These are phyloP conservation scores for Aphyosemion australe DNA, from an alignment of 2,113 vertebrate species.

Conservation along the genomic window DNA sequence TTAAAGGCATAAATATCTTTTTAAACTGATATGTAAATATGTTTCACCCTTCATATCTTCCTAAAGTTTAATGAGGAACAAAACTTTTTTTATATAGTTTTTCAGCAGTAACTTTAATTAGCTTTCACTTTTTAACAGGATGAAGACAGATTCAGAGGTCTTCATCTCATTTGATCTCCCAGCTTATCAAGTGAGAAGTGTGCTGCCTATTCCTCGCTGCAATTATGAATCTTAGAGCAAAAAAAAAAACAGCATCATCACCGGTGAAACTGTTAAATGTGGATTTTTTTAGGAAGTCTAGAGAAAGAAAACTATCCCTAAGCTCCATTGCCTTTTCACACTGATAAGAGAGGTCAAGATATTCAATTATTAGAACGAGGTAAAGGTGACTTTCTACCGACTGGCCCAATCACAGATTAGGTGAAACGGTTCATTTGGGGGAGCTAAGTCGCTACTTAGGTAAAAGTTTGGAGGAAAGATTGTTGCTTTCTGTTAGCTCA, in stretches of 20 bases:
- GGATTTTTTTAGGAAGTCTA: conserved; percentile 20
- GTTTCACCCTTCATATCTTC: not conserved
- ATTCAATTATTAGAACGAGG: conserved; percentile 66
- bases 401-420: conserved; percentile 53
- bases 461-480: not conserved
- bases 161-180: conserved; percentile 28
- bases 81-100: conserved; percentile 32
- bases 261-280: conserved; percentile 26
- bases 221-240: conserved; percentile 34
- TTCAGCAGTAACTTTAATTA: conserved; percentile 25
- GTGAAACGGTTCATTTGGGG: conserved; percentile 56
- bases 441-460: conserved; percentile 64
- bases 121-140: conserved; percentile 27
- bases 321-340: conserved; percentile 24
- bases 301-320: conserved; percentile 40
- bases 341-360: conserved; percentile 45
- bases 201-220: conserved; percentile 18
- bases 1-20: not conserved
- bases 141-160: conserved; percentile 9
- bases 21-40: not conserved
- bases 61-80: conserved; percentile 33
- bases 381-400: conserved; percentile 58
- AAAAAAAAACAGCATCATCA: conserved; percentile 12
- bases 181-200: conserved; percentile 24
- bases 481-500: conserved; percentile 23